A percentile compares a stretch with the other conserved stretches of the same genome.
phyloP scores from a whole-genome alignment of 2,888 invertebrate species.

The Rhagonycha fulva region DNA sequence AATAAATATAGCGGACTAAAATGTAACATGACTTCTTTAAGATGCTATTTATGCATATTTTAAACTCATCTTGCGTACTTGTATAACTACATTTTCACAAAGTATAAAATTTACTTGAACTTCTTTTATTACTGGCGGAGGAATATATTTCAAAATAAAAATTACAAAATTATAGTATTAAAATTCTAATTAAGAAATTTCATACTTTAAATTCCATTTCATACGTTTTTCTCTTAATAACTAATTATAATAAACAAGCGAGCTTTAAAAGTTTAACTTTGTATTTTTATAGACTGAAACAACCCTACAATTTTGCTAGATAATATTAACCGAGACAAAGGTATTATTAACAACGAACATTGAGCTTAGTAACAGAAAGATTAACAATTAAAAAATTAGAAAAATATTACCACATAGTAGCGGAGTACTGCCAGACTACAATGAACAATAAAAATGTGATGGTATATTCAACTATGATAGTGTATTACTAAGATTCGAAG shows the following conservation, averaged over 20 bases:
- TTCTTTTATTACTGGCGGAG: constrained; percentile 18
- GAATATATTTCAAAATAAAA: neutral
- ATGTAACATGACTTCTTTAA: constrained; percentile 48
- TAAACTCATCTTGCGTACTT: constrained; percentile 40
- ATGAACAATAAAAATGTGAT: too few species aligned
- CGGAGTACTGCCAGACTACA: too few species aligned
- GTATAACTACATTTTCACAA: constrained; percentile 35
- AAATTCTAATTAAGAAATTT: neutral
- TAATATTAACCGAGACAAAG: too few species aligned
- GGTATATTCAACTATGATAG: too few species aligned
- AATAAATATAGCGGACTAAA: constrained; percentile 47
- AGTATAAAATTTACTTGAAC: constrained; percentile 30
- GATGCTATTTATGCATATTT: constrained; percentile 41
- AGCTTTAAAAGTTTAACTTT: neutral
- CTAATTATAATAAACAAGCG: neutral
- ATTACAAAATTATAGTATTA: neutral
- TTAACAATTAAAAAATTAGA: too few species aligned
- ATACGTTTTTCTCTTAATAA: neutral
- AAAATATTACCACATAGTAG: too few species aligned
- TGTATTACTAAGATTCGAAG: too few species aligned
- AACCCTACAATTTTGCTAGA: too few species aligned
- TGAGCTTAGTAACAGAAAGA: too few species aligned
- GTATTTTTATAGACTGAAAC: too few species aligned
- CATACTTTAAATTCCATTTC: neutral
- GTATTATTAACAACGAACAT: too few species aligned